Base-by-base conservation (phyloP, 2,888 invertebrate species). In the Keiferia lycopersicella region DNA sequence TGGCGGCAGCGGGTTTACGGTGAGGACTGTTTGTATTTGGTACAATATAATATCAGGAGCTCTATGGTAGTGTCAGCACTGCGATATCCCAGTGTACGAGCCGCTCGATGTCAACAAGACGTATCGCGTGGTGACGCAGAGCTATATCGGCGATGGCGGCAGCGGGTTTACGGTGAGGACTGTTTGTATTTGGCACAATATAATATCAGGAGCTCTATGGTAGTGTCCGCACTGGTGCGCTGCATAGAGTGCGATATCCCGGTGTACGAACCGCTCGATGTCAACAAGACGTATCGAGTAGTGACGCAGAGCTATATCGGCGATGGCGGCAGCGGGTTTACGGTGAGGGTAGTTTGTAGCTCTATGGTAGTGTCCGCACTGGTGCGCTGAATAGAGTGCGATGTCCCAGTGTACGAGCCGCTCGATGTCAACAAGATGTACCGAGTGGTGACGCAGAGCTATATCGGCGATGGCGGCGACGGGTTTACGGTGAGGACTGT, bases 1-100 rank as follows among this genome's bases (percentile, higher is more conserved):
- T 45, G 96, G 96, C 12, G 96, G 96, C 57, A 95, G 96, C 76
- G 95, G 95, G 0, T 96, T 92, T 76, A 73, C 85, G 65, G 92
- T 93, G 71, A 78, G 90, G 30, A 30, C 6, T 20, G 2, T 18
- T 20, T 51, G 6, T n/a, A n/a, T n/a, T n/a, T n/a, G n/a, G n/a
- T n/a, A n/a, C n/a, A n/a, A n/a, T n/a, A n/a, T n/a, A n/a, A n/a
- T n/a, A n/a, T n/a, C n/a, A n/a, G n/a, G n/a, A n/a, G n/a, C n/a
- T n/a, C n/a, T n/a, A n/a, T n/a, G n/a, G 94, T 96, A 7, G 73
- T 88, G 11, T 86, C 92, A 0, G 86, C 93, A 0, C 73, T 83
- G 96, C 81, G 80, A 82, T 11, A 84, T 94, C 51, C 96, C 96
- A 7, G 77, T 77, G 11, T 96, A 94, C 83, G 83, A 91, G 69